Conservation (phyloP, 2,113 vertebrate genomes). For the Chaetodon auriga region DNA sequence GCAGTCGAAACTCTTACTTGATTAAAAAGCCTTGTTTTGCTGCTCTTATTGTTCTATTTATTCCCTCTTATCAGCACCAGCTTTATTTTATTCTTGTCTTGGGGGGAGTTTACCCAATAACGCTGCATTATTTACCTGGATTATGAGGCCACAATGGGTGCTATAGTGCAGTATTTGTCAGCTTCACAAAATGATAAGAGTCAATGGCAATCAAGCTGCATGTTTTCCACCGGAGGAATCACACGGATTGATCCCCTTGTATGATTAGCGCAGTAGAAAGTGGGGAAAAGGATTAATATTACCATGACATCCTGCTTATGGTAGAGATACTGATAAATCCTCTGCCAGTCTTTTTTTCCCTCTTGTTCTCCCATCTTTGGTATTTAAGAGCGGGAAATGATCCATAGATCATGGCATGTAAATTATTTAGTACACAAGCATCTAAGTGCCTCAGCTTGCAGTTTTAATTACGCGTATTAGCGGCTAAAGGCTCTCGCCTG, state of each 20-base stretch:
- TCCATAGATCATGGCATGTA: constrained; percentile 86
- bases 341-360: constrained; percentile 56
- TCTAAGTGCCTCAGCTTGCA: constrained; percentile 83
- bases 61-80: neutral
- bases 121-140: constrained; percentile 77
- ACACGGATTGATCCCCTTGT: constrained; percentile 74
- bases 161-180: constrained; percentile 67
- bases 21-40: constrained; percentile 61
- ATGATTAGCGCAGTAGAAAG: constrained; percentile 74
- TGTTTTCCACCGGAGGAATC: constrained; percentile 71
- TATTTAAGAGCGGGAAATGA: constrained; percentile 82
- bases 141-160: constrained; percentile 64
- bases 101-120: constrained; percentile 68
- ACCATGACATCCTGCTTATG: constrained; percentile 80
- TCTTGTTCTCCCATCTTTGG: constrained; percentile 74
- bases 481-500: constrained; percentile 86
- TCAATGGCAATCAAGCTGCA: constrained; percentile 63
- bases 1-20: constrained; percentile 40
- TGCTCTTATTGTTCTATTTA: constrained; percentile 42
- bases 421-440: constrained; percentile 87
- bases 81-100: constrained; percentile 49
- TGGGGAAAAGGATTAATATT: constrained; percentile 76
- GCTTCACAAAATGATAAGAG: constrained; percentile 59
- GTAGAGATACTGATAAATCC: constrained; percentile 82
- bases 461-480: constrained; percentile 89